Evolutionary conservation across 1,140 invertebrate genomes (phyloP), one percentile per base, ranked within the genome.

Genomic region (Ericerus pela): DNA sequence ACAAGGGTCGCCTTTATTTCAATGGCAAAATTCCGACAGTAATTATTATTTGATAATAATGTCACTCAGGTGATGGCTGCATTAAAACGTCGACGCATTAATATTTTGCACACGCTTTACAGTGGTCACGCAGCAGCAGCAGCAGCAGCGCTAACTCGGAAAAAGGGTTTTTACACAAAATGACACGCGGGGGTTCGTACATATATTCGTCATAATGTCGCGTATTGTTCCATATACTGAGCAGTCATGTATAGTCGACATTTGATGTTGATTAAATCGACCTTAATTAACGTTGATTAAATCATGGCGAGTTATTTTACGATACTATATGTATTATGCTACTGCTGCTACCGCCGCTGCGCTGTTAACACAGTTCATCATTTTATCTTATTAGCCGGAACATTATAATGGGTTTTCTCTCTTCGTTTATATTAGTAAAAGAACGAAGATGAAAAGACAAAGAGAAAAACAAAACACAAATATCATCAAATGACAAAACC

Each of bases 241-340:
- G n/a, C n/a, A n/a, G n/a, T n/a, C 41, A 24, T 18, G 22, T 47
- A 47, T 47, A 18, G 41, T 47, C 41, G 20, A 47, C 41, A 24
- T 47, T 47, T 47, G 41, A 47, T 47, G 41, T 47, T 47, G 41
- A 47, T 47, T 47, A 47, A 47, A 47, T 47, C 41, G 41, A 47
- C 41, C 41, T 47, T 47, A 47, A 47, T 47, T 47, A 47, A 47
- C 41, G 41, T 47, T 47, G 41, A 47, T 47, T 47, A 47, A 47
- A 47, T 47, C 41, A 47, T 47, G 41, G 41, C 41, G 41, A 47
- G 41, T 47, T 47, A 47, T 47, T 47, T 47, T 47, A 47, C 41
- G 41, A 47, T 47, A 47, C 41, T 47, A 47, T 47, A 18, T 38
- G n/a, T n/a, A n/a, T n/a, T n/a, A n/a, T n/a, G n/a, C n/a, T n/a